Percentiles rank a stretch among this genome's conserved stretches.
Evolutionary conservation across 2,888 invertebrate species (phyloP).

Genomic region (Cerastis rubricosa): DNA sequence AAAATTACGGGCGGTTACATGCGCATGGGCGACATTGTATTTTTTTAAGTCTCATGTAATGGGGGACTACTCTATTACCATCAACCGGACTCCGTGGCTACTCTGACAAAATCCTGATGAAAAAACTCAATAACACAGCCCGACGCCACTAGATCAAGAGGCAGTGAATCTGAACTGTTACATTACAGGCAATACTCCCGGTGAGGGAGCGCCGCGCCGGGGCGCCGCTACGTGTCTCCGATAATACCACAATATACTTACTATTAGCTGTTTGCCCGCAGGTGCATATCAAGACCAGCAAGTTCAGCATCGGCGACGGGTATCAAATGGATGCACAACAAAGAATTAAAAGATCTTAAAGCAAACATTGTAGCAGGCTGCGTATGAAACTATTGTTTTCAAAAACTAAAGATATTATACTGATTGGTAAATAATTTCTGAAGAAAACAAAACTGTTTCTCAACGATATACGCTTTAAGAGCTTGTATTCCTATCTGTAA

Average conservation of each 20-base stretch:
- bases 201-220: too few relatives aligned
- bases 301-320: constrained; percentile 87
- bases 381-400: not conserved
- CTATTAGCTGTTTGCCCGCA: constrained; percentile 57
- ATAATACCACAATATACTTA: not conserved
- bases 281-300: constrained; percentile 80
- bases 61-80: too few relatives aligned
- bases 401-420: not conserved
- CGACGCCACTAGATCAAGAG: too few relatives aligned
- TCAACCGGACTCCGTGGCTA: too few relatives aligned
- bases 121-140: too few relatives aligned
- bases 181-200: too few relatives aligned
- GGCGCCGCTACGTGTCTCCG: too few relatives aligned
- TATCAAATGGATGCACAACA: constrained; percentile 85
- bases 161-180: too few relatives aligned
- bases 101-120: too few relatives aligned
- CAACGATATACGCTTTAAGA: not conserved
- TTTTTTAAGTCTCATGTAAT: too few relatives aligned
- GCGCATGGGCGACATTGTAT: too few relatives aligned
- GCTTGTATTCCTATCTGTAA: not conserved
- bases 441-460: not conserved
- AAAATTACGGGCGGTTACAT: too few relatives aligned
- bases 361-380: constrained; percentile 66
- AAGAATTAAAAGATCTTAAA: constrained; percentile 82
- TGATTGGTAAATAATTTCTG: not conserved